Evolutionary conservation across 35 echinoderm and acorn worm genomes (phyloP).

Genomic region (Holothuria glaberrima): DNA sequence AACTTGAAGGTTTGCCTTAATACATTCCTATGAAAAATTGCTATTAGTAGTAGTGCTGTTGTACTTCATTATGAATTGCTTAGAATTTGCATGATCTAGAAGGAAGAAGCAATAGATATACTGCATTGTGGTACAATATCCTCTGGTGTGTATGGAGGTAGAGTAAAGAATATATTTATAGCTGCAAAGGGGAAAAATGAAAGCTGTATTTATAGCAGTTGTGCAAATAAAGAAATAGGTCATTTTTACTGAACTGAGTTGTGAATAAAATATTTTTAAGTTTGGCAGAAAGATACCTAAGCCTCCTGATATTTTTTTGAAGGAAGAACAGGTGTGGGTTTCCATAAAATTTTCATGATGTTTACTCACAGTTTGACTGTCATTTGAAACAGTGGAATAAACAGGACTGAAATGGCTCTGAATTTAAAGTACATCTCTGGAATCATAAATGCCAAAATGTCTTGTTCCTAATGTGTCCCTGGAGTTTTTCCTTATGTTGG

Average conservation of each 20-base stretch:
- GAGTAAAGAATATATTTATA: too few relatives aligned
- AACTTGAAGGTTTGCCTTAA: too few relatives aligned
- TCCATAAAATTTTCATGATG: constrained; percentile 1
- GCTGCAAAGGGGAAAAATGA: not conserved
- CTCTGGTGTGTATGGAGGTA: too few relatives aligned
- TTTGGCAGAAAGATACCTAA: too few relatives aligned
- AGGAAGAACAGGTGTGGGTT: constrained; percentile 8
- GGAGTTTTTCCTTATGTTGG: too few relatives aligned
- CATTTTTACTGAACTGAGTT: not conserved
- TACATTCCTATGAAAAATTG: too few relatives aligned
- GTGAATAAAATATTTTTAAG: not conserved
- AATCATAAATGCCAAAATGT: constrained; percentile 32
- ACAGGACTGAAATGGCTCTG: constrained; percentile 3
- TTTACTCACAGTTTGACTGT: constrained; percentile 15
- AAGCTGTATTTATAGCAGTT: not conserved
- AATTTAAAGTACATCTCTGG: constrained; percentile 29
- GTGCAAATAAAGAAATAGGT: not conserved
- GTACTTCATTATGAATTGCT: too few relatives aligned
- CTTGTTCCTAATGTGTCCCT: constrained; percentile 37
- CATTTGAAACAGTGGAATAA: not conserved
- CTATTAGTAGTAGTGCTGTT: too few relatives aligned
- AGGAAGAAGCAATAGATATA: too few relatives aligned
- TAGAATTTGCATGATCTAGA: too few relatives aligned
- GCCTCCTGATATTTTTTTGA: too few relatives aligned
- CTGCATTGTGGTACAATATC: too few relatives aligned